A percentile compares a stretch with the other conserved stretches of the same genome.
These are phyloP conservation scores for Acrobasis consociella DNA, from an alignment of 2,888 invertebrate species.

Conservation along the genomic window DNA sequence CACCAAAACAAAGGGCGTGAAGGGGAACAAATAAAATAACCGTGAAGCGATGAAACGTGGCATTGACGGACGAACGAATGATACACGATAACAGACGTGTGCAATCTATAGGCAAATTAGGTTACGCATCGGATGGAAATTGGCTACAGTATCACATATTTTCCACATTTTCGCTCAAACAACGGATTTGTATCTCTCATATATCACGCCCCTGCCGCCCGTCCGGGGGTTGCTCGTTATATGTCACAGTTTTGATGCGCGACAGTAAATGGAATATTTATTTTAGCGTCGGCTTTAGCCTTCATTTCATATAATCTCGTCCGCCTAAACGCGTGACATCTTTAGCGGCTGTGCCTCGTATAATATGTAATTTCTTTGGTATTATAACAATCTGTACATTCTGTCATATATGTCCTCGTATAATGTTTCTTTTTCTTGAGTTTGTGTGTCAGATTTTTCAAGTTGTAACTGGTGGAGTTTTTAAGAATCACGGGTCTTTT, in stretches of 20 bases:
- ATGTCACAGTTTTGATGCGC: constrained; percentile 4
- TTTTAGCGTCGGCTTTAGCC: not conserved
- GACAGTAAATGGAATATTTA: not conserved
- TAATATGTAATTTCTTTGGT: no score
- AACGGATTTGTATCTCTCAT: constrained; percentile 17
- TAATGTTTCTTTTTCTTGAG: no score
- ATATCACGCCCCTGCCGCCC: constrained; percentile 13
- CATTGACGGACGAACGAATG: constrained; percentile 11
- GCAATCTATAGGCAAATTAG: constrained; percentile 24
- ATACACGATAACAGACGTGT: constrained; percentile 15
- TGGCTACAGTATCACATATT: constrained; percentile 14
- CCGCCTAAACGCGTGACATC: constrained; percentile 1
- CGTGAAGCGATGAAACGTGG: constrained; percentile 13
- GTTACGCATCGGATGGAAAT: constrained; percentile 15
- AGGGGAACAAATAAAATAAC: constrained; percentile 10
- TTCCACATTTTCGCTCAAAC: constrained; percentile 15
- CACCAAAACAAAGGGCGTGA: no score
- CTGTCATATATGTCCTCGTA: no score
- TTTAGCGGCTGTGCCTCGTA: not conserved
- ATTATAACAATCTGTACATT: no score
- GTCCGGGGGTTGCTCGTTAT: constrained; percentile 4
- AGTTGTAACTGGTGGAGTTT: no score
- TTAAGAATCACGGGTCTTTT: no score
- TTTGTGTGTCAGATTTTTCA: no score
- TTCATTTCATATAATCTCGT: not conserved